Base-by-base conservation (phyloP, 2,113 vertebrate species). In the Cryptotis parvus region DNA sequence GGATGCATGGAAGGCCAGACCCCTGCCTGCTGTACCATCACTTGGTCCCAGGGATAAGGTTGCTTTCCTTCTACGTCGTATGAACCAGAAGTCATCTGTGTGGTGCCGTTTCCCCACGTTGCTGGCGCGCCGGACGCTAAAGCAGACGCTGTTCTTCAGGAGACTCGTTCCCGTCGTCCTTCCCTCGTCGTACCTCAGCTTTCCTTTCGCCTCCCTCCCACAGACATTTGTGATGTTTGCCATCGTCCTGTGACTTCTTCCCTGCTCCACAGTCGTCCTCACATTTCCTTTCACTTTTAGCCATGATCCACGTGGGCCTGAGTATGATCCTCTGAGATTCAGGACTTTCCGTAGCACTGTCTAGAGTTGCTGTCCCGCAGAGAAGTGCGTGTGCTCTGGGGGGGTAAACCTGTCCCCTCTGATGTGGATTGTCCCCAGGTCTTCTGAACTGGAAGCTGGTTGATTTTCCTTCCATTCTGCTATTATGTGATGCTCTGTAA, bases 261-360 rank as follows among this genome's bases (percentile, higher is more conserved):
- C 29, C 26, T 26, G 37, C n/a, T 70, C 2, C 11, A 15, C 33
- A 68, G 2, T 82, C 31, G 24, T n/a, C 7, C 0, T 90, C 81
- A 18, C 61, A 12, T 39, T 74, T 80, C 33, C 11, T 91, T 89
- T 66, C 45, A 26, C 4, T 82, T 85, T 92, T 81, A 90, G 18
- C 82, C 43, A 8, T 85, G 41, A 79, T n/a, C 61, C 43, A 83
- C 24, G 37, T 84, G 10, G 73, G 29, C 55, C 81, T 27, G 49
- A 0, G 70, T 82, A 29, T 29, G 31, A 75, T 83, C 83, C 24
- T 68, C 29, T 24, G 4, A 68, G 37, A 75, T 29, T 86, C n/a
- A 2, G 58, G 35, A 16, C 33, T 87, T 89, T 92, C 66, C 87
- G 0, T 35, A 70, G 65, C 80, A 52, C 7, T 58, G 74, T 82